Base-by-base conservation (phyloP, 2,797 vertebrate species). In the Melanotaenia boesemani region DNA sequence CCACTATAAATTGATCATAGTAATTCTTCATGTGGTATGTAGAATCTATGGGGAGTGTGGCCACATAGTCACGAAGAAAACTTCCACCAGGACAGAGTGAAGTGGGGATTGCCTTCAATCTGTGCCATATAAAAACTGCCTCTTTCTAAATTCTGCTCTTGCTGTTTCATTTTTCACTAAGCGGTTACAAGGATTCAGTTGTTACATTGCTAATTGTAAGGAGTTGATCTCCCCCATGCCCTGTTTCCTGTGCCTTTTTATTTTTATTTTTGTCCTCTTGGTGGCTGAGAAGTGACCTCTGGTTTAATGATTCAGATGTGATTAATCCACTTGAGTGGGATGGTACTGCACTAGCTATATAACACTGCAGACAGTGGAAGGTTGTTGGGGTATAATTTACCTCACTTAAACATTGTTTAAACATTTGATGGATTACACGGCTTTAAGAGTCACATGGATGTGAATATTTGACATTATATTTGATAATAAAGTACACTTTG, bases 261-360 rank as follows among this genome's bases (percentile, higher is more conserved):
- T 79, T 56, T 55, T 64, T 80, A 15, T 60, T 63, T 72, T 76
- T 22, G 63, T 63, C 46, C 24, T 56, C 46, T 70, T 73, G 61
- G 79, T 74, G 80, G 73, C 83, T 83, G 76, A 84, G 80, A 86
- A 87, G 77, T 93, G 90, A 93, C 92, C 92, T 89, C 89, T 86
- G 81, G 76, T 74, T 89, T 92, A 89, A 92, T 91, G 91, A 93
- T 92, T 94, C 84, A 86, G 74, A 87, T 81, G 81, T 87, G 88
- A 94, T 92, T 92, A 91, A 91, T 94, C 78, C 81, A 86, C 79
- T 86, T 39, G 87, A 89, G 88, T 89, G 80, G 76, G 82, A 76
- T 54, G 16, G 78, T 69, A 56, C 63, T 16, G 56, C 76, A 56
- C 50, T 12, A 63, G 48, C 61, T 85, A 90, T 88, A 89, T 79